Percentiles rank a stretch among this genome's conserved stretches.
Conservation (phyloP, 2,888 invertebrate species). For the Diabrotica balteata region DNA sequence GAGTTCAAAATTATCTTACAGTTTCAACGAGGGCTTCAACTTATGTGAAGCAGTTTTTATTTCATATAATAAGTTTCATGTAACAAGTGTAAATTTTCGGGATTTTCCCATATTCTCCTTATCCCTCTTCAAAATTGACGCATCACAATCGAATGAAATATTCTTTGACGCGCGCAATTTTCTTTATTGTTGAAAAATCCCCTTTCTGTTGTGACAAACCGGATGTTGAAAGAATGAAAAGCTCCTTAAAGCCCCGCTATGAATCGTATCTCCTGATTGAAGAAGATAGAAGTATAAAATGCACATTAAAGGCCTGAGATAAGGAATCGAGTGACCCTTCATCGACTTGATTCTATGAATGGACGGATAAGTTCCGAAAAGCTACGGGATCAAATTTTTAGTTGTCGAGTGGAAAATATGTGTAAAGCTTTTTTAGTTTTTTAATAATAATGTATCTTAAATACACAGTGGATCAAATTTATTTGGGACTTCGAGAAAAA, state of each 20-base stretch:
- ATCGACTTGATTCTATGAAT: conserved; percentile 18
- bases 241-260: conserved; percentile 35
- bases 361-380: conserved; percentile 7
- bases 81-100: too few species aligned
- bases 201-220: conserved; percentile 45
- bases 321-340: conserved; percentile 45
- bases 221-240: conserved; percentile 46
- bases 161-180: conserved; percentile 23
- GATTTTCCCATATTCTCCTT: neutral
- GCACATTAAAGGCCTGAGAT: conserved; percentile 46
- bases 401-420: neutral
- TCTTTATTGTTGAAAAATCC: conserved; percentile 46
- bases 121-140: conserved; percentile 6
- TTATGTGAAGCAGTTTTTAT: neutral
- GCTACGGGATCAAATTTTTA: neutral
- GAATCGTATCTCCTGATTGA: conserved; percentile 46
- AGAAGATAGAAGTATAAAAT: conserved; percentile 48
- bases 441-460: too few species aligned
- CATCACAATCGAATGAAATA: conserved; percentile 9
- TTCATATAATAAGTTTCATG: neutral
- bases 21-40: too few species aligned
- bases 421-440: neutral
- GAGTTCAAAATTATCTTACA: too few species aligned
- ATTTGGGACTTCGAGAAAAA: too few species aligned
- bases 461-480: too few species aligned